These are phyloP conservation scores for Jaculus jaculus DNA, from an alignment of 2,113 vertebrate genomes.

Conservation along the genomic window DNA sequence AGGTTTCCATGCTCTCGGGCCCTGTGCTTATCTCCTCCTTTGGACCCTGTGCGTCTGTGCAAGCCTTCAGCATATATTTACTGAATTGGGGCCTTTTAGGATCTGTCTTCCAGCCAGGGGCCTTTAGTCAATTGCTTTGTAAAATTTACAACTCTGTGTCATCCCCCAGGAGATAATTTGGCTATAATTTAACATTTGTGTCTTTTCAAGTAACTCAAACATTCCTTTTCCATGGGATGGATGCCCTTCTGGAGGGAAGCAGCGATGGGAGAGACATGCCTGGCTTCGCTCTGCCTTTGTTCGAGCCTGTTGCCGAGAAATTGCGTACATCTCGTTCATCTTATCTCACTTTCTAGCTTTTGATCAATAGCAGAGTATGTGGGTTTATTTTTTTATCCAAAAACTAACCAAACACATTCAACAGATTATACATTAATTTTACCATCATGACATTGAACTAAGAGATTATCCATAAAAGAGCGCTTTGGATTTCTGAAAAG, in stretches of 20 bases:
- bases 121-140: constrained; percentile 75
- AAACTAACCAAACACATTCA: constrained; percentile 82
- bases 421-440: constrained; percentile 86
- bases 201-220: constrained; percentile 73
- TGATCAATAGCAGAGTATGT: constrained; percentile 76
- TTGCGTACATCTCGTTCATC: constrained; percentile 72
- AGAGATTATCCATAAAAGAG: constrained; percentile 83
- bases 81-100: background rate
- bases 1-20: background rate
- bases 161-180: constrained; percentile 30
- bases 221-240: constrained; percentile 57
- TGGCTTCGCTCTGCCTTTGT: constrained; percentile 76
- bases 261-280: background rate
- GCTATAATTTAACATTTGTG: constrained; percentile 75
- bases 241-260: constrained; percentile 48
- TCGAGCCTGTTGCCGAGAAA: constrained; percentile 67
- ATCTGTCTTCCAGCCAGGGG: constrained; percentile 6
- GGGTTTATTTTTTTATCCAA: constrained; percentile 72
- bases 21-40: background rate
- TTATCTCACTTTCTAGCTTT: constrained; percentile 80
- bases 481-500: constrained; percentile 84
- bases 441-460: constrained; percentile 79
- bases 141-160: constrained; percentile 34
- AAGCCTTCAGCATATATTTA: rapidly evolving
- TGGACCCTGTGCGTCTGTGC: rapidly evolving